These are phyloP conservation scores for Anomalospiza imberbis DNA, from an alignment of 2,797 vertebrate genomes.

Conservation along the genomic window DNA sequence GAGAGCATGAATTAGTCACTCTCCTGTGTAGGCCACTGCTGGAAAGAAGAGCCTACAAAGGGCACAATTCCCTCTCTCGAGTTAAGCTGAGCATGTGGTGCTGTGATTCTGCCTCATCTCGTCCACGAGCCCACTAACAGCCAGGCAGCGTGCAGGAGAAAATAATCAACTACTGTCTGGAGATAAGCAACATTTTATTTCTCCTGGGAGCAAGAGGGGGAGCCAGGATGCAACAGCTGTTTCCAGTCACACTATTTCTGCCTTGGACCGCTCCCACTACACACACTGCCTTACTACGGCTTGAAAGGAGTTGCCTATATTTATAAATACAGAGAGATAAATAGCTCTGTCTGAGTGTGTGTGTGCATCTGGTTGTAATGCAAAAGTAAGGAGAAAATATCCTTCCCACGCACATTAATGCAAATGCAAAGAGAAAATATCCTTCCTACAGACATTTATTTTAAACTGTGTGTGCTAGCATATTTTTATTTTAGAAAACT, in stretches of 20 bases:
- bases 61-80: not conserved
- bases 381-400: slow-evolving; percentile 27
- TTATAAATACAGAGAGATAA: slow-evolving; percentile 45
- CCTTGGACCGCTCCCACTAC: slow-evolving; percentile 26
- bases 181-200: slow-evolving; percentile 43
- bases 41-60: not conserved
- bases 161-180: slow-evolving; percentile 39
- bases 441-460: slow-evolving; percentile 39
- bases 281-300: not conserved
- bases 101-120: not conserved
- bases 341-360: not conserved
- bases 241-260: slow-evolving; percentile 11
- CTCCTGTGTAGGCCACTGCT: slow-evolving; percentile 5
- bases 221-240: slow-evolving; percentile 36
- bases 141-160: not conserved
- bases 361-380: not conserved
- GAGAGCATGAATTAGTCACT: slow-evolving; percentile 30
- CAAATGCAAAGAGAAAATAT: slow-evolving; percentile 43
- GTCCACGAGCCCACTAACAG: not conserved
- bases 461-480: slow-evolving; percentile 4
- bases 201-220: slow-evolving; percentile 11
- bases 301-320: slow-evolving; percentile 20
- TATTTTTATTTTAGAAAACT: slow-evolving; percentile 47
- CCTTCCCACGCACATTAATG: slow-evolving; percentile 25
- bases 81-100: not conserved